These are phyloP conservation scores for Sycobia sp. DNA, from an alignment of 1,140 invertebrate genomes.

Conservation along the genomic window DNA sequence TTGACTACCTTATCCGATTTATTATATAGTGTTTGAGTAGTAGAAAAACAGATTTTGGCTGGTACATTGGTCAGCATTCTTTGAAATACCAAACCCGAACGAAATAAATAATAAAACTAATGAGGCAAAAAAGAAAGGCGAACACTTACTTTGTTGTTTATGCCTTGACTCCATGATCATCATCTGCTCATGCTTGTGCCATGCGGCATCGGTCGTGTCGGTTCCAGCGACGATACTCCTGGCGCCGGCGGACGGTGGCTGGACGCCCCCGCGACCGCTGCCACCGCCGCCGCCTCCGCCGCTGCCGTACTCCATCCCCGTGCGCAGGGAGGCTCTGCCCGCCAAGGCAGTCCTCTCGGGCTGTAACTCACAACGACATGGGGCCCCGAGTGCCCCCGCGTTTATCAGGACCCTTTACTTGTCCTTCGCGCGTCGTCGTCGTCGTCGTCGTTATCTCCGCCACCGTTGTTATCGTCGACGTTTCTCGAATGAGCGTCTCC, in stretches of 20 bases:
- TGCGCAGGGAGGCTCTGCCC: conserved; percentile 47
- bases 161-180: conserved; percentile 60
- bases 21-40: no score
- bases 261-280: conserved; percentile 54
- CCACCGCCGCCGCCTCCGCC: conserved; percentile 54
- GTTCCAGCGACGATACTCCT: conserved; percentile 52
- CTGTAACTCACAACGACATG: conserved; percentile 22
- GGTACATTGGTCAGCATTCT: no score
- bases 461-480: background rate
- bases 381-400: conserved; percentile 28
- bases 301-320: conserved; percentile 52
- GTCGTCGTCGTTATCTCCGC: conserved; percentile 12
- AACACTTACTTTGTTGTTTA: conserved; percentile 59
- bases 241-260: conserved; percentile 53
- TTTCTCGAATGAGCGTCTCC: background rate
- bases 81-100: no score
- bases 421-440: conserved; percentile 16
- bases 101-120: no score
- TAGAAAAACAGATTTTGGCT: no score
- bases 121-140: background rate
- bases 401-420: background rate
- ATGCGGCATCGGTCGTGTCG: conserved; percentile 59
- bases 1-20: no score
- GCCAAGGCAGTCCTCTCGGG: conserved; percentile 37
- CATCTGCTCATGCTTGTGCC: conserved; percentile 62